Base-by-base conservation (phyloP, 2,113 vertebrate genomes). In the Osmerus mordax region DNA sequence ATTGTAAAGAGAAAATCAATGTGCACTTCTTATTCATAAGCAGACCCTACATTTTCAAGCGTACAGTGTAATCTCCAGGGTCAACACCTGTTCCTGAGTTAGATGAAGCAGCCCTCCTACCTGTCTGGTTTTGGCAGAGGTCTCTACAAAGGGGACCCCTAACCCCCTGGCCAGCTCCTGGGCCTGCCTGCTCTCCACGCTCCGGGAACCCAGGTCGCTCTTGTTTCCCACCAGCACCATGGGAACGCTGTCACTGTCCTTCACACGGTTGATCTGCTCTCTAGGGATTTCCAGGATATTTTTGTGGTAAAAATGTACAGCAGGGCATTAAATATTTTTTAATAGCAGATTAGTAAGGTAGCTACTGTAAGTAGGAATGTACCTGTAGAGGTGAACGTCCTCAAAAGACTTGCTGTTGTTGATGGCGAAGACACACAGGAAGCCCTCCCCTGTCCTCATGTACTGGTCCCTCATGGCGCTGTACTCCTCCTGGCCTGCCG, bases 381-480 rank as follows among this genome's bases (percentile, higher is more conserved):
- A 94, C 94, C 94, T 93, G 88, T 94, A 95, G 47, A 94, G 90
- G 81, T 94, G 94, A 65, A 95, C 94, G 3, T 95, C 92, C 76
- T 93, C 91, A 67, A 96, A 93, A 63, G 95, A 95, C 54, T 94
- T 93, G 62, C 67, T 88, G 80, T 96, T 95, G 84, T 96, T 94
- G 71, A 97, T 93, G 75, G 94, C 93, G 18, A 95, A 96, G 78
- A 96, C 93, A 32, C 94, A 95, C 15, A 97, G 92, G 84, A 96
- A 94, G 6, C 94, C 95, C 77, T 96, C 95, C 6, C 94, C 92
- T 0, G 90, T 93, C 69, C 93, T 92, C 94, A 96, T 90, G 67
- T 95, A 95, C 84, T 96, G 94, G 84, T 96, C 94, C 78, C 92
- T 90, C 91, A 95, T 93, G 72, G 93, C 91, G n/a, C 89, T 94